Evolutionary conservation across 2,888 invertebrate species (phyloP).

Genomic region (Drosophila quasianomalipes): DNA sequence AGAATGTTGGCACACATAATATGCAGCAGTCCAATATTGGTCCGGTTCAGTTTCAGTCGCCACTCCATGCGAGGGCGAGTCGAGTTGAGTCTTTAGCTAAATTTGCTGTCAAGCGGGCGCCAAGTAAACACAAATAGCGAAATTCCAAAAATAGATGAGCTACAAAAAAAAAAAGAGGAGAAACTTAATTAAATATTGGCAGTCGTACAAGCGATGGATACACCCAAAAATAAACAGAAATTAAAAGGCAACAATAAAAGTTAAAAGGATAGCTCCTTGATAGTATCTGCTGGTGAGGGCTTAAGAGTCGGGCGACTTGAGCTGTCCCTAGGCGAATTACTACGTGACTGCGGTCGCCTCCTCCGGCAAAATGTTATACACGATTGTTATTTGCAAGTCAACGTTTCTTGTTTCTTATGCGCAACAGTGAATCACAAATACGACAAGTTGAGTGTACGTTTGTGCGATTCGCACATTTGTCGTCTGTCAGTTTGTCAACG

Average conservation of each 20-base stretch:
- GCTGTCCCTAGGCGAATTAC: slow-evolving; percentile 14
- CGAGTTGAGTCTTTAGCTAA: not conserved
- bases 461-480: slow-evolving; percentile 36
- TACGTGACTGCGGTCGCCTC: slow-evolving; percentile 45
- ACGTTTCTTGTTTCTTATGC: slow-evolving; percentile 36
- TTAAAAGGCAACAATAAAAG: slow-evolving; percentile 27
- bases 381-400: not conserved
- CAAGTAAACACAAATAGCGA: slow-evolving; percentile 29
- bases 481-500: slow-evolving; percentile 60
- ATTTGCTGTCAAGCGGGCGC: not conserved
- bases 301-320: slow-evolving; percentile 3
- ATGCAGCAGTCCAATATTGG: slow-evolving; percentile 26
- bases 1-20: slow-evolving; percentile 28
- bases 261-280: not conserved
- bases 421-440: slow-evolving; percentile 70
- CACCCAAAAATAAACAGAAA: slow-evolving; percentile 36
- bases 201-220: slow-evolving; percentile 5
- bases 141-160: slow-evolving; percentile 41
- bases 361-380: slow-evolving; percentile 43
- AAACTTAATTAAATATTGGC: slow-evolving; percentile 56
- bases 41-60: slow-evolving; percentile 1
- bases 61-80: not conserved
- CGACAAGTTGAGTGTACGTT: slow-evolving; percentile 41
- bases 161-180: not conserved
- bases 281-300: not conserved